These are phyloP conservation scores for Tolmerus cingulatus DNA, from an alignment of 2,888 invertebrate species.

Conservation along the genomic window DNA sequence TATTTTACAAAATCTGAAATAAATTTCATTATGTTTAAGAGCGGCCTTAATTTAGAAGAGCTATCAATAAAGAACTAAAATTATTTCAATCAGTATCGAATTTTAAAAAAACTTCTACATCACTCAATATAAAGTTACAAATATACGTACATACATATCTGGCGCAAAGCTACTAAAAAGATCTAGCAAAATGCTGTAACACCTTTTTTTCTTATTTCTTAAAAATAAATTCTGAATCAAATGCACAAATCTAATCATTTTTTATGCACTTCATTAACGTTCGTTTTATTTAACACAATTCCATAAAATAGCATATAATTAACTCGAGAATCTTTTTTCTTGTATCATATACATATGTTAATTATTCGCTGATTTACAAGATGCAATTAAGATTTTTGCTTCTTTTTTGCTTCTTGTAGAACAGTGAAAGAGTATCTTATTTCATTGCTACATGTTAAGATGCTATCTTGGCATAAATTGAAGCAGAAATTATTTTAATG, in stretches of 20 bases:
- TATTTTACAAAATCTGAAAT: too few species aligned
- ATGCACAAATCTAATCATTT: neutral
- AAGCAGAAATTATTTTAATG: neutral
- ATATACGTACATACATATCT: too few species aligned
- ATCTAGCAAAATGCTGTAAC: too few species aligned
- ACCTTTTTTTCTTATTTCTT: too few species aligned
- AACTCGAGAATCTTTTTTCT: neutral
- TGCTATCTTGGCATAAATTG: neutral
- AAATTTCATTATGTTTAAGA: too few species aligned
- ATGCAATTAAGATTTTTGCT: neutral
- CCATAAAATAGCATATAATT: neutral
- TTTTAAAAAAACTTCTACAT: too few species aligned
- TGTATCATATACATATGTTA: neutral
- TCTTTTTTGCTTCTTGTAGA: neutral
- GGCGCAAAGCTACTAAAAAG: too few species aligned
- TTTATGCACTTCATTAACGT: neutral
- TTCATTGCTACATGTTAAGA: neutral
- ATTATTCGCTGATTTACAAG: neutral
- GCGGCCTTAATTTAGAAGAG: too few species aligned
- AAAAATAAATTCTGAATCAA: neutral
- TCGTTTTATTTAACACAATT: neutral
- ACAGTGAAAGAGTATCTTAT: neutral
- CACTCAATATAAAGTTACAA: too few species aligned
- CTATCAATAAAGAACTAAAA: too few species aligned
- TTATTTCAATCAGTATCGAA: too few species aligned